Evolutionary conservation across 2,113 vertebrate species (phyloP).

Genomic region (Coregonus clupeaformis): DNA sequence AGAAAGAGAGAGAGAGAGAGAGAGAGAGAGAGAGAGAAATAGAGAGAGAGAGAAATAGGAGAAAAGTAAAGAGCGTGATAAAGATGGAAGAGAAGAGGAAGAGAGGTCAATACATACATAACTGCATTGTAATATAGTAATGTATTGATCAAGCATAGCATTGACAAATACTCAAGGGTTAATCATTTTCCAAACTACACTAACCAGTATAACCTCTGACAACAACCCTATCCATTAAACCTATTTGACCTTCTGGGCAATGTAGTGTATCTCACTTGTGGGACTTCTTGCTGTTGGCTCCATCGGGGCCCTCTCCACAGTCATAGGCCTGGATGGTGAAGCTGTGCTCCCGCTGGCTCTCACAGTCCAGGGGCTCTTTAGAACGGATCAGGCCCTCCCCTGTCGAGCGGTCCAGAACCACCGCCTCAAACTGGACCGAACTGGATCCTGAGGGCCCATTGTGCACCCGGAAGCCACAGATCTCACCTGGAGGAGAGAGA

Average conservation of each 20-base stretch:
- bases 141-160: neutral
- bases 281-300: slow-evolving; percentile 96
- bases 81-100: neutral
- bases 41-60: neutral
- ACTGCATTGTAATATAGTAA: too few relatives aligned
- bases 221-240: too few relatives aligned
- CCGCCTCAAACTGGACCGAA: slow-evolving; percentile 92
- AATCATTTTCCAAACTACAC: too few relatives aligned
- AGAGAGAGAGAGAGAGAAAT: neutral
- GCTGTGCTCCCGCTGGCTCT: slow-evolving; percentile 94
- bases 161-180: too few relatives aligned
- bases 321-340: slow-evolving; percentile 99
- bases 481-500: slow-evolving; percentile 80
- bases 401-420: slow-evolving; percentile 94
- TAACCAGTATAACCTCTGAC: too few relatives aligned
- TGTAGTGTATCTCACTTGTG: slow-evolving; percentile 83
- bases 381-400: slow-evolving; percentile 95
- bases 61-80: neutral
- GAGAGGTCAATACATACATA: neutral
- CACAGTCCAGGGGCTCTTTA: slow-evolving; percentile 94
- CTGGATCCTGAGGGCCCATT: slow-evolving; percentile 79
- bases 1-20: slow-evolving; percentile 1
- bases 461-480: slow-evolving; percentile 95
- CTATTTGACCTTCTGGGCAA: neutral
- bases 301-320: slow-evolving; percentile 94